Evolutionary conservation across 2,113 vertebrate species (phyloP), one percentile per base, ranked within the genome.

Genomic region (Cheilinus undulatus): DNA sequence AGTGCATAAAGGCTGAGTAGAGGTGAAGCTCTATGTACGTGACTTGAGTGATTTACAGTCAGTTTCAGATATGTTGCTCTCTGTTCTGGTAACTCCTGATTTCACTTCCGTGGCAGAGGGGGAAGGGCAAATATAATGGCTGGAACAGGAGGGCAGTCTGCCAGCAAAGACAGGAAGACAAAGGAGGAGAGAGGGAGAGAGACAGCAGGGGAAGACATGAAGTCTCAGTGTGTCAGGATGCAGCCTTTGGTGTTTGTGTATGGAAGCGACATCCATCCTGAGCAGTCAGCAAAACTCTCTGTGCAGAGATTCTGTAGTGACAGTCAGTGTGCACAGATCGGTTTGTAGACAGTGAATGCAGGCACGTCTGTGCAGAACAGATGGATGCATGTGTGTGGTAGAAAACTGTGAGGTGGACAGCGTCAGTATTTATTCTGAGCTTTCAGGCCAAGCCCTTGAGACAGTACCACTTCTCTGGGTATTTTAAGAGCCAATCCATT

Each of bases 401-500:
- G 43, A 27, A 42, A 30, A 28, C 48, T 13, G 19, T 30, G 20
- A 59, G 7, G 38, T 28, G 57, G 63, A 67, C 62, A 61, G 50
- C 51, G 63, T 63, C 17, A 4, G 69, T 73, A 71, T 83, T 83
- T 83, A 79, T 81, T 76, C 74, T 53, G 59, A 54, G 73, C 65
- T 76, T 64, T 66, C 51, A 63, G 49, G 62, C 7, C 30, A 9
- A 62, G 60, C 71, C 72, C 58, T 57, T 66, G 69, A 87, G 82
- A 84, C 72, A 61, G 57, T 67, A 77, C 69, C 71, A 59, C 69
- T 80, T 76, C 50, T 51, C 45, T 62, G 70, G 85, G 80, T 90
- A 86, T 89, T 90, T 90, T 73, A 86, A 85, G 82, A 82, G 66
- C 53, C 59, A 34, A 85, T 88, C 67, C 67, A 91, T 91, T 84